Percentiles rank a stretch among this genome's conserved stretches.
Evolutionary conservation across 2,797 vertebrate genomes (phyloP).

Genomic region (Nyctalus aviator): DNA sequence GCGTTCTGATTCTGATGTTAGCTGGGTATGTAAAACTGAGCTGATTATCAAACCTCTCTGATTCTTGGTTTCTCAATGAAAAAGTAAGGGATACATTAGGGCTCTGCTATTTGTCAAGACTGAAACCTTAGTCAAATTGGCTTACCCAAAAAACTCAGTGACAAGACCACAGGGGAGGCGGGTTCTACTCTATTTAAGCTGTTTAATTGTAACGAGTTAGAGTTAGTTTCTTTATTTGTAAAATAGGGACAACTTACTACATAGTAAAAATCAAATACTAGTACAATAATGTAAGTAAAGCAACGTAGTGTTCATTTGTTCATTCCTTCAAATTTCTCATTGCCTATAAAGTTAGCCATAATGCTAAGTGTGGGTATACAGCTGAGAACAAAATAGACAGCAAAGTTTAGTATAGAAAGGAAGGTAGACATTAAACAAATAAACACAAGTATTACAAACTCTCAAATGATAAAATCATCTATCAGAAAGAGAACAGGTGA

Average conservation of each 20-base stretch:
- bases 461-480: neutral
- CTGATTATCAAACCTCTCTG: neutral
- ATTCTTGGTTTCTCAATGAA: slow-evolving; percentile 1
- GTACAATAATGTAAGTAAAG: neutral
- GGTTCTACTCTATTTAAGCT: neutral
- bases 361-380: neutral
- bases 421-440: neutral
- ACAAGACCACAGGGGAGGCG: accelerated
- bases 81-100: neutral
- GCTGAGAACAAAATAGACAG: neutral
- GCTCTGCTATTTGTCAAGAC: neutral
- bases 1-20: too few species aligned
- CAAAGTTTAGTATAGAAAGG: neutral
- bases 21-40: neutral
- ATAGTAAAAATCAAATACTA: neutral
- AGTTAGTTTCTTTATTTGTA: neutral
- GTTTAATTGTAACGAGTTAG: neutral
- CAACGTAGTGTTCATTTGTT: neutral
- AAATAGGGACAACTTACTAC: neutral
- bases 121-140: neutral
- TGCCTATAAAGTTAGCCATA: neutral
- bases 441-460: neutral
- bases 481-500: neutral
- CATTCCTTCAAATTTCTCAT: neutral
- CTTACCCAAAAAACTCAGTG: neutral